phyloP scores from a whole-genome alignment of 2,113 vertebrate species.

The Chrysochloris asiatica region DNA sequence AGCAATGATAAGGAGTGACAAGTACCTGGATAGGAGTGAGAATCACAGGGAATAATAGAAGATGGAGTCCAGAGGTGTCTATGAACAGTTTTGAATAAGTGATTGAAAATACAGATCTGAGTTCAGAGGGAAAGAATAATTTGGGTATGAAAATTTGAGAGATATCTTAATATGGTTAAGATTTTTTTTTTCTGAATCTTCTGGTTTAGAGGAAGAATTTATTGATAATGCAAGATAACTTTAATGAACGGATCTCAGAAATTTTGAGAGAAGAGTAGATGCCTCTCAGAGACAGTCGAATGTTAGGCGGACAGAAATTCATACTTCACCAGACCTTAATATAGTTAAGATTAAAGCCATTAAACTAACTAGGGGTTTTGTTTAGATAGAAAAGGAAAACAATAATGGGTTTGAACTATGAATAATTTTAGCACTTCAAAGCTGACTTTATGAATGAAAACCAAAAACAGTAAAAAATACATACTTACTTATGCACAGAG shows the following conservation, averaged over 20 bases:
- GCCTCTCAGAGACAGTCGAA: fast-evolving
- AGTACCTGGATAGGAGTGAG: not conserved
- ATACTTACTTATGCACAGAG: not conserved
- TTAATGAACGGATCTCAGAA: not conserved
- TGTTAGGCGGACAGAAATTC: fast-evolving
- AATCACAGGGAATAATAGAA: not conserved
- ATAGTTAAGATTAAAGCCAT: no score
- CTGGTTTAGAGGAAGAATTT: not conserved
- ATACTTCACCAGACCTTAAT: no score
- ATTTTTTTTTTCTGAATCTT: not conserved
- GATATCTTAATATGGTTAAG: not conserved
- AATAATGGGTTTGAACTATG: not conserved
- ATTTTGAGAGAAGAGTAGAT: fast-evolving
- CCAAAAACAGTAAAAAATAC: not conserved
- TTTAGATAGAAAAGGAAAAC: not conserved
- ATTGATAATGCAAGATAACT: not conserved
- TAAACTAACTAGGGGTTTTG: not conserved
- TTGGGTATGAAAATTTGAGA: not conserved
- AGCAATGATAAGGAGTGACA: not conserved
- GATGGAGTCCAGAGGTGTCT: not conserved
- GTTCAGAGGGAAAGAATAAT: not conserved
- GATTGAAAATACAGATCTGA: not conserved
- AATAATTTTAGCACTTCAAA: not conserved
- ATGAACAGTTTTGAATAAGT: no score
- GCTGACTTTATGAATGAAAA: not conserved